A percentile compares a stretch with the other conserved stretches of the same genome.
These are phyloP conservation scores for Dynastes hyllus DNA, from an alignment of 2,888 invertebrate species.

Conservation along the genomic window DNA sequence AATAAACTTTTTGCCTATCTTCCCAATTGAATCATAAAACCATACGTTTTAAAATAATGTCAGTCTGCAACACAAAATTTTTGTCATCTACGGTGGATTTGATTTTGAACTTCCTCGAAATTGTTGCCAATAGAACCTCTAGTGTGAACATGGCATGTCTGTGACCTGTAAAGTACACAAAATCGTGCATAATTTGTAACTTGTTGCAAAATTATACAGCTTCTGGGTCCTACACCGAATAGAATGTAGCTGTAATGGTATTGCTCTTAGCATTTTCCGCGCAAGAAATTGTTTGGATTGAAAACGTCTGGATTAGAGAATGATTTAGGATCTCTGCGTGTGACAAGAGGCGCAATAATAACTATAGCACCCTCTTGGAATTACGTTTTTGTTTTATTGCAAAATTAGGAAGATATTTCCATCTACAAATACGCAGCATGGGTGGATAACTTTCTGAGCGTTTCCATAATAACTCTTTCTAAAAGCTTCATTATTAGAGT, in stretches of 20 bases:
- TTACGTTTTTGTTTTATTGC: constrained; percentile 74
- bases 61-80: constrained; percentile 83
- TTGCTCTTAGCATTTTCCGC: constrained; percentile 83
- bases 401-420: too few species aligned
- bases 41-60: constrained; percentile 86
- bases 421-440: constrained; percentile 84
- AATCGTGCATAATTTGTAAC: too few species aligned
- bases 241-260: constrained; percentile 89
- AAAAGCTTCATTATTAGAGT: constrained; percentile 90
- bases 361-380: constrained; percentile 82
- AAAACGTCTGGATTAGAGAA: constrained; percentile 86
- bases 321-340: constrained; percentile 82
- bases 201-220: constrained; percentile 76
- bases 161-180: constrained; percentile 73
- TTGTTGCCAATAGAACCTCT: constrained; percentile 84
- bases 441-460: constrained; percentile 85
- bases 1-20: constrained; percentile 54
- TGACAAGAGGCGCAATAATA: constrained; percentile 77
- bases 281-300: constrained; percentile 90
- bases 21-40: constrained; percentile 73
- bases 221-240: constrained; percentile 88
- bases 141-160: constrained; percentile 88
- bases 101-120: constrained; percentile 83
- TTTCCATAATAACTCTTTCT: constrained; percentile 87
- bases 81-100: constrained; percentile 78